phyloP scores from a whole-genome alignment of 53 echinoderm and acorn worm species.

The Echinarachnius parma region DNA sequence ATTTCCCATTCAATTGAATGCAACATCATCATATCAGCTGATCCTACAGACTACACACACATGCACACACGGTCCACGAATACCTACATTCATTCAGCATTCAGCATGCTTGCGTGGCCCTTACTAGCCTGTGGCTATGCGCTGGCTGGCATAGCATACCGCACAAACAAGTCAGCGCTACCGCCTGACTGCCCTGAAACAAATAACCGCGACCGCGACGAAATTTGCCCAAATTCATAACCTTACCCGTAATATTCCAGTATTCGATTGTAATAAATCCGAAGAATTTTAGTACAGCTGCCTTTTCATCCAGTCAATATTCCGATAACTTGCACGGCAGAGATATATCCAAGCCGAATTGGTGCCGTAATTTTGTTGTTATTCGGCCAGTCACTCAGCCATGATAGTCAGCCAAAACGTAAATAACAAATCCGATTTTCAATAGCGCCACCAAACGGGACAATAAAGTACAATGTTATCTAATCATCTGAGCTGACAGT shows the following conservation, averaged over 20 bases:
- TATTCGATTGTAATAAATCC: neutral
- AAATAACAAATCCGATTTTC: constrained; percentile 22
- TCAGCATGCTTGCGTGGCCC: constrained; percentile 34
- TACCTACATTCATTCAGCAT: too few species aligned
- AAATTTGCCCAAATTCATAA: neutral
- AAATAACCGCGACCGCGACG: constrained; percentile 12
- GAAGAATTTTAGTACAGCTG: neutral
- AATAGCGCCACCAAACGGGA: constrained; percentile 15
- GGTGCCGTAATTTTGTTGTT: neutral
- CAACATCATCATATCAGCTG: constrained; percentile 26
- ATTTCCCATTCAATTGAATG: too few species aligned
- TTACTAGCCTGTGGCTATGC: too few species aligned
- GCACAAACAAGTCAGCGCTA: constrained; percentile 15
- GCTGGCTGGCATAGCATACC: too few species aligned
- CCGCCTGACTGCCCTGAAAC: constrained; percentile 33
- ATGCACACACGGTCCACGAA: constrained; percentile 3
- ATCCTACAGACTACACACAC: constrained; percentile 1
- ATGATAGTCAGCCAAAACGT: neutral
- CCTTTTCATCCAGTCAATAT: neutral
- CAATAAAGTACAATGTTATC: neutral
- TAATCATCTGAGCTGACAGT: too few species aligned
- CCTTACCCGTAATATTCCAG: constrained; percentile 3
- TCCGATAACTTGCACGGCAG: neutral
- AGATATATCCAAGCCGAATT: neutral
- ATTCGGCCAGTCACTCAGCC: neutral